Evolutionary conservation across 2,888 invertebrate species (phyloP).

Genomic region (Epinotia bilunana): DNA sequence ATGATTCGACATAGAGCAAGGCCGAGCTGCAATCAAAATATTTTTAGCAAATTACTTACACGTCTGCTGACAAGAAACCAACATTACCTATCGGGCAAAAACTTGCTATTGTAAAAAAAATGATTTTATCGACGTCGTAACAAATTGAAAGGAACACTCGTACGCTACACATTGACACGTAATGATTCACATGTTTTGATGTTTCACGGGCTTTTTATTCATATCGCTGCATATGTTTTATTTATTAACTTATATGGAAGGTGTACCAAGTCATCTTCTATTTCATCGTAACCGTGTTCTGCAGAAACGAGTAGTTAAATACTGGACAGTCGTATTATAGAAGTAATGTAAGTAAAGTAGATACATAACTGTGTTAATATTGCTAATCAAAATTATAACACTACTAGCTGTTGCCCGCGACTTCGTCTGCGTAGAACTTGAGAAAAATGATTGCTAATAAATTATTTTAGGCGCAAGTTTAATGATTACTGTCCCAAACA

Average conservation of each 20-base stretch:
- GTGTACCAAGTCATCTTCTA: background rate
- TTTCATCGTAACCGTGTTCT: too few relatives aligned
- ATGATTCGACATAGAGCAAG: background rate
- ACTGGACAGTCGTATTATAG: too few relatives aligned
- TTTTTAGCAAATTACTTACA: conserved; percentile 10
- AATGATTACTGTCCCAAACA: too few relatives aligned
- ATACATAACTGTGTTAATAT: too few relatives aligned
- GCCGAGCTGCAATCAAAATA: background rate
- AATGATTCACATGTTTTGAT: conserved; percentile 8
- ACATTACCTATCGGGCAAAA: conserved; percentile 8
- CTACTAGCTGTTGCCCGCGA: too few relatives aligned
- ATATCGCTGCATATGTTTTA: background rate
- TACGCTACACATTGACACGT: conserved; percentile 22
- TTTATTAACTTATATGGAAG: background rate
- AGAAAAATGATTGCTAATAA: too few relatives aligned
- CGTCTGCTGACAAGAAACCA: conserved; percentile 13
- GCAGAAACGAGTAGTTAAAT: too few relatives aligned
- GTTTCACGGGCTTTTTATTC: conserved; percentile 3
- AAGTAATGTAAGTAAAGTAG: too few relatives aligned
- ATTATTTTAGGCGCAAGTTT: too few relatives aligned
- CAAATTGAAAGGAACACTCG: conserved; percentile 23
- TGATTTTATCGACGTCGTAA: conserved; percentile 20
- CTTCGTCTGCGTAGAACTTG: too few relatives aligned
- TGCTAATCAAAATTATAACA: too few relatives aligned
- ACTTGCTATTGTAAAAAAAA: conserved; percentile 6